Evolutionary conservation across 2,113 vertebrate genomes (phyloP).

Genomic region (Sinocyclocheilus grahami): DNA sequence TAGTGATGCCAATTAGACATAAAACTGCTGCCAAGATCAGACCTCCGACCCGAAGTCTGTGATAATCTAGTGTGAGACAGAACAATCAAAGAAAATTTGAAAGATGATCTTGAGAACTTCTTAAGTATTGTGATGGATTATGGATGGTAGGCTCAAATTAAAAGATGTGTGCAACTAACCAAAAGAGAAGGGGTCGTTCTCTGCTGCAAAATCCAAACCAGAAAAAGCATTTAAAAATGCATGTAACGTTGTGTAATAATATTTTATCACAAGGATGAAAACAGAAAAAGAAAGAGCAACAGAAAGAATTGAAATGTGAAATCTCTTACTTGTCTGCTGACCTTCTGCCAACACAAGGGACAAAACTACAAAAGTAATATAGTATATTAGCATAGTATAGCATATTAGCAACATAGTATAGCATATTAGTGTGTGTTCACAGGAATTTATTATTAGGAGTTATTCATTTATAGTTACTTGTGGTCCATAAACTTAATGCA

Average conservation of each 20-base stretch:
- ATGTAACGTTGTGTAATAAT: neutral
- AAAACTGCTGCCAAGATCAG: slow-evolving; percentile 82
- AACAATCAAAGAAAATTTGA: neutral
- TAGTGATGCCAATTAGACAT: slow-evolving; percentile 83
- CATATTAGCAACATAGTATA: neutral
- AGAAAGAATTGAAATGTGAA: neutral
- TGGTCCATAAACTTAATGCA: neutral
- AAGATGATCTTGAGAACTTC: neutral
- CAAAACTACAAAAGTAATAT: slow-evolving; percentile 65
- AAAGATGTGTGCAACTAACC: slow-evolving; percentile 63
- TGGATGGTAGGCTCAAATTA: neutral
- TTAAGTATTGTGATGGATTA: neutral
- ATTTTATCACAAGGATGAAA: neutral
- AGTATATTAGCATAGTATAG: neutral
- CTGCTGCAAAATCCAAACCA: slow-evolving; percentile 18
- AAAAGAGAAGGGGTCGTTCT: slow-evolving; percentile 76
- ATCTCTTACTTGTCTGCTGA: slow-evolving; percentile 63
- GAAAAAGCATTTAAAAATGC: neutral
- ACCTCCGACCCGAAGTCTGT: slow-evolving; percentile 81
- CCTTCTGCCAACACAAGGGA: slow-evolving; percentile 72
- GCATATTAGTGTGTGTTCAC: neutral
- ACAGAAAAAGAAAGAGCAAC: neutral
- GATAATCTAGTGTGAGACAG: slow-evolving; percentile 75
- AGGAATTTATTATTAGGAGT: neutral
- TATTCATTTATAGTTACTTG: neutral